These are phyloP conservation scores for Lithobates pipiens DNA, from an alignment of 2,797 vertebrate species.

Conservation along the genomic window DNA sequence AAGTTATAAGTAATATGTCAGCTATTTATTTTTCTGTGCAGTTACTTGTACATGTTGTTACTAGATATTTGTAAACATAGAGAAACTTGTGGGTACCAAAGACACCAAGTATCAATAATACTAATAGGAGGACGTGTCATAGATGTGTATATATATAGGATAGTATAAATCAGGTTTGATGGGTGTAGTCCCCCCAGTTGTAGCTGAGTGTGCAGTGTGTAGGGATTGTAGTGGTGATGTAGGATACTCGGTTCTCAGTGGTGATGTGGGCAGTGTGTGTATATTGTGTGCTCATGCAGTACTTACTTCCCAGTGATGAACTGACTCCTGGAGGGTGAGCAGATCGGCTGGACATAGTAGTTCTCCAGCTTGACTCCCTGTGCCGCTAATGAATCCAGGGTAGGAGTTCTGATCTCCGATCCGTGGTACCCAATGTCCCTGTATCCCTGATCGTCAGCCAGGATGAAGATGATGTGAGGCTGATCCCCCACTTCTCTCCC, in stretches of 20 bases:
- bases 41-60: too few species aligned
- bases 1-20: too few species aligned
- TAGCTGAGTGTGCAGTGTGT: too few species aligned
- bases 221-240: background rate
- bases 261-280: background rate
- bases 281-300: background rate
- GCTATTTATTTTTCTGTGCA: too few species aligned
- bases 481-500: slow-evolving; percentile 67
- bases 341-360: slow-evolving; percentile 97
- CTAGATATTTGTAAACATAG: too few species aligned
- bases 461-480: slow-evolving; percentile 94
- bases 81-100: too few species aligned
- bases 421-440: slow-evolving; percentile 96
- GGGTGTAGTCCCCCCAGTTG: too few species aligned
- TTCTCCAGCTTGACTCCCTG: slow-evolving; percentile 97
- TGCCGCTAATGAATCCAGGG: slow-evolving; percentile 89
- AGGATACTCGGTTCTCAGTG: slow-evolving; percentile 14
- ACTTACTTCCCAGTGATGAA: slow-evolving; percentile 97
- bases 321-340: slow-evolving; percentile 95
- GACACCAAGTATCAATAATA: too few species aligned
- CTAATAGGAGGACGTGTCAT: too few species aligned
- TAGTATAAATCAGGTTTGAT: too few species aligned
- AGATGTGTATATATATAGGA: too few species aligned
- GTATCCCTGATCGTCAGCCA: slow-evolving; percentile 98
- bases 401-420: slow-evolving; percentile 95